These are phyloP conservation scores for Carcinoscorpius rotundicauda DNA, from an alignment of 1,140 invertebrate genomes.

Conservation along the genomic window DNA sequence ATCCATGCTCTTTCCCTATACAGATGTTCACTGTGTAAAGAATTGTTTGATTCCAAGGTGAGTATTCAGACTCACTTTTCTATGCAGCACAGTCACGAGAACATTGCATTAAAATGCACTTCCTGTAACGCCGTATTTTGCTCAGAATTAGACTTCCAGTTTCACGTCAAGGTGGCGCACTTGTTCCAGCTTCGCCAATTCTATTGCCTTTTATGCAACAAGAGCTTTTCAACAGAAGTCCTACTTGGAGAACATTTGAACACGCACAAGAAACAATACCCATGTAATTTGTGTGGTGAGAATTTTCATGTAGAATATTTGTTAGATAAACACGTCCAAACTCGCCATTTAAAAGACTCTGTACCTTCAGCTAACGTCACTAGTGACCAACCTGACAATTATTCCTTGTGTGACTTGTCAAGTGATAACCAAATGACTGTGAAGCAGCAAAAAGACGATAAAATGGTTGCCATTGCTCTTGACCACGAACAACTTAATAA, in stretches of 20 bases:
- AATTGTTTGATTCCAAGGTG: constrained; percentile 78
- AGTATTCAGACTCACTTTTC: constrained; percentile 67
- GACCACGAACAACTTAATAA: no score
- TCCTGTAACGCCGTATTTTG: constrained; percentile 56
- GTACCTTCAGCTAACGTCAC: no score
- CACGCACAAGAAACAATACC: constrained; percentile 59
- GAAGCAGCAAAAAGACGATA: no score
- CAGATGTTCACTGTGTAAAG: constrained; percentile 73
- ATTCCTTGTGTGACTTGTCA: no score
- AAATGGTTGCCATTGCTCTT: no score
- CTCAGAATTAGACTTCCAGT: constrained; percentile 58
- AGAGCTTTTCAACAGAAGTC: constrained; percentile 52
- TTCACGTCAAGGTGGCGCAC: constrained; percentile 38
- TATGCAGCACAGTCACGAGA: constrained; percentile 72
- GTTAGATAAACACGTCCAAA: constrained; percentile 68
- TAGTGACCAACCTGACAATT: no score
- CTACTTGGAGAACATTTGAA: constrained; percentile 62
- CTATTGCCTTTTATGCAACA: constrained; percentile 60
- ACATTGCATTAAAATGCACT: constrained; percentile 66
- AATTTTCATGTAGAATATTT: constrained; percentile 77
- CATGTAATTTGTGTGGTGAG: constrained; percentile 63
- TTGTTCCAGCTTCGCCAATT: constrained; percentile 32
- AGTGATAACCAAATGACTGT: no score
- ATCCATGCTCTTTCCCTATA: constrained; percentile 78
- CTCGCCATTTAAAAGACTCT: constrained; percentile 39